A percentile compares a stretch with the other conserved stretches of the same genome.
These are phyloP conservation scores for Polymixis lichenea DNA, from an alignment of 2,888 invertebrate genomes.

Conservation along the genomic window DNA sequence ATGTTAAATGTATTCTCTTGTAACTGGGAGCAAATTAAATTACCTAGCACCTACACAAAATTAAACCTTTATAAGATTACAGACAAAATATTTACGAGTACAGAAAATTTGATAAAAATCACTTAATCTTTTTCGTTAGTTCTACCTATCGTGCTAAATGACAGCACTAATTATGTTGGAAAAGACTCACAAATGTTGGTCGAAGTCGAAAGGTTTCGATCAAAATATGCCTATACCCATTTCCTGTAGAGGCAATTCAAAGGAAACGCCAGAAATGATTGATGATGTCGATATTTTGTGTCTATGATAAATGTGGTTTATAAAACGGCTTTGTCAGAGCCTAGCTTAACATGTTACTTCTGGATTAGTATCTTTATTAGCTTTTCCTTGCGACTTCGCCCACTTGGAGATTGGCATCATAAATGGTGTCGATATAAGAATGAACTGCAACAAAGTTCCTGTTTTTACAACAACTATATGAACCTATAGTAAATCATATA, in stretches of 20 bases:
- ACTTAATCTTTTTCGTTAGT: background rate
- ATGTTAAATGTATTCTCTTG: slow-evolving; percentile 5
- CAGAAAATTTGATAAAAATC: background rate
- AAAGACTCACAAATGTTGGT: background rate
- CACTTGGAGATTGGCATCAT: too few species aligned
- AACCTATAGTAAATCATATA: background rate
- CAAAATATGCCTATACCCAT: slow-evolving; percentile 45
- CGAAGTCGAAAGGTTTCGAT: slow-evolving; percentile 27
- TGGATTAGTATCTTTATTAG: background rate
- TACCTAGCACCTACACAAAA: background rate
- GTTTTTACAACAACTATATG: background rate
- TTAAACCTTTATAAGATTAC: background rate
- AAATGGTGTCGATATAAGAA: background rate
- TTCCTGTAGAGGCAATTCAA: slow-evolving; percentile 42
- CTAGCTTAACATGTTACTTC: background rate
- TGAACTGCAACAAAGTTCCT: slow-evolving; percentile 11
- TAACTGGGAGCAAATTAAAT: background rate
- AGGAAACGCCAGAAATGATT: slow-evolving; percentile 28
- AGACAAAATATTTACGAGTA: background rate
- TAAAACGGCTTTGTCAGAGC: slow-evolving; percentile 11
- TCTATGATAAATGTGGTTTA: slow-evolving; percentile 14
- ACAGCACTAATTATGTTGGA: background rate
- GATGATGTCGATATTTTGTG: slow-evolving; percentile 28
- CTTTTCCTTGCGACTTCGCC: background rate
- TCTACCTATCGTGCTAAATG: too few species aligned